These are phyloP conservation scores for Nipponacmea schrenckii DNA, from an alignment of 2,888 invertebrate species.

Conservation along the genomic window DNA sequence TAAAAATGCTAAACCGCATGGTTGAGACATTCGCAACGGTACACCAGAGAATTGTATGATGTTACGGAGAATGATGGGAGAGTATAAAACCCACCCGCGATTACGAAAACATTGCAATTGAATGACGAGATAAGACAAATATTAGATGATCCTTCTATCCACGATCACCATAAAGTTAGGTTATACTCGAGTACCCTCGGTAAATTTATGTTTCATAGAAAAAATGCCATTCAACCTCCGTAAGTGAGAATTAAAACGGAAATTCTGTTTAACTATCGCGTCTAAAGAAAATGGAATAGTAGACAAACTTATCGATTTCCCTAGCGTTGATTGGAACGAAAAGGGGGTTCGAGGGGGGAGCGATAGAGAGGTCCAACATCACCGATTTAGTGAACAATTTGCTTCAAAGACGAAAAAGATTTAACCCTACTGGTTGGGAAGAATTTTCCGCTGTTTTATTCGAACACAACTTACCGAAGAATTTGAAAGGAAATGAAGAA, in stretches of 20 bases:
- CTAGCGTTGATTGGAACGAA: no score
- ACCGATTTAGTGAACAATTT: neutral
- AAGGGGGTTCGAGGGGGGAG: neutral
- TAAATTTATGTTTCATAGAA: no score
- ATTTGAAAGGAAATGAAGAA: neutral
- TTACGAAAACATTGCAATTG: neutral
- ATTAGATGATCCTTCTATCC: no score
- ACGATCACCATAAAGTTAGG: no score
- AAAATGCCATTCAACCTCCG: no score
- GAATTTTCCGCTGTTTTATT: neutral
- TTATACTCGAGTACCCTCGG: no score
- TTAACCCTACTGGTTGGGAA: no score
- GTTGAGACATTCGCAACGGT: neutral
- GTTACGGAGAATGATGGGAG: neutral
- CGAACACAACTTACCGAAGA: neutral
- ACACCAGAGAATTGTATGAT: slow-evolving; percentile 2
- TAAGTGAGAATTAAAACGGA: no score
- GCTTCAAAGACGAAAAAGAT: no score
- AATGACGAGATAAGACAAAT: no score
- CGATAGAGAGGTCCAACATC: neutral
- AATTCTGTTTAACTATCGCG: neutral
- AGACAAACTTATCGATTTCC: neutral
- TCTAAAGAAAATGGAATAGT: neutral
- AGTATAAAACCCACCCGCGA: neutral
- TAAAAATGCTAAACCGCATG: neutral